Evolutionary conservation across 2,113 vertebrate species (phyloP).

Genomic region (Polypterus senegalus): DNA sequence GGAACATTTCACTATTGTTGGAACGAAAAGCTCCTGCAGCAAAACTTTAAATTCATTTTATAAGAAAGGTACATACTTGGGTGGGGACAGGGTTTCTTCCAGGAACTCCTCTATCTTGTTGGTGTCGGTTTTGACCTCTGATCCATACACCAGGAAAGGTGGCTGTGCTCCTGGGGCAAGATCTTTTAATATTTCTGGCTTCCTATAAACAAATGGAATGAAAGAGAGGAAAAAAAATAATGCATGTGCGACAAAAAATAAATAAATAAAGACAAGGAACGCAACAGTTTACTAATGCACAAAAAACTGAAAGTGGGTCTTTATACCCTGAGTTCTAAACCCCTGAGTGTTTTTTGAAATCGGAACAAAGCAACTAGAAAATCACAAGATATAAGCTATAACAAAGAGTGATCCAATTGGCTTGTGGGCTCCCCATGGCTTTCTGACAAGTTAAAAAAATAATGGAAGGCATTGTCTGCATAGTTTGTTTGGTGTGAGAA

Average conservation of each 20-base stretch:
- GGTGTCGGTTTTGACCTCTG: constrained; percentile 79
- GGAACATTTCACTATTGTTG: too few species aligned
- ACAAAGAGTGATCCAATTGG: not conserved
- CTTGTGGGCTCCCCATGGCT: not conserved
- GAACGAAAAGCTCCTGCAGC: too few species aligned
- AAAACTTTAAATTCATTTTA: too few species aligned
- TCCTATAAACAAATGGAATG: constrained; percentile 37
- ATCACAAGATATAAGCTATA: not conserved
- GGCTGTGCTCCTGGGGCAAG: constrained; percentile 77
- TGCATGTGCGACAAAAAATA: not conserved
- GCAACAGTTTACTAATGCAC: not conserved
- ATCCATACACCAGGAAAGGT: constrained; percentile 68
- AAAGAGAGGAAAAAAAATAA: not conserved
- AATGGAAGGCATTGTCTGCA: not conserved
- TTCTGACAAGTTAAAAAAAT: too few species aligned
- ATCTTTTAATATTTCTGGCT: constrained; percentile 70
- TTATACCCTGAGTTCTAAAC: too few species aligned
- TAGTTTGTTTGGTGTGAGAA: not conserved
- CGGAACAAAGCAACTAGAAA: not conserved
- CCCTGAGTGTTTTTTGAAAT: too few species aligned
- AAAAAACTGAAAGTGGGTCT: not conserved
- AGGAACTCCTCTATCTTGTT: constrained; percentile 89
- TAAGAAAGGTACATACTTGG: constrained; percentile 45
- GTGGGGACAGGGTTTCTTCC: constrained; percentile 69
- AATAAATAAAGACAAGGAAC: not conserved